Evolutionary conservation across 2,888 invertebrate genomes (phyloP).

Genomic region (Hoplodrina blanda): DNA sequence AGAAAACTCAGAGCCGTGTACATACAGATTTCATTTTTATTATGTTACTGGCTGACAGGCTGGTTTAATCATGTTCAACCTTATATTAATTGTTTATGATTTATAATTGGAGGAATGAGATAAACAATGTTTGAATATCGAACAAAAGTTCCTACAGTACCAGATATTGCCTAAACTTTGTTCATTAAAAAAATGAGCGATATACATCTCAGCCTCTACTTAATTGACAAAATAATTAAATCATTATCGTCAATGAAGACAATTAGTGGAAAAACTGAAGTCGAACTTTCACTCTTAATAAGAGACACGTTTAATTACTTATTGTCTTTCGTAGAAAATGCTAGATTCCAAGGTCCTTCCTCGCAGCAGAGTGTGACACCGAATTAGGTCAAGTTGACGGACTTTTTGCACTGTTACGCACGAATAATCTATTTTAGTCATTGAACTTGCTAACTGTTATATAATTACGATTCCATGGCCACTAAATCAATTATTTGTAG

Average conservation of each 20-base stretch:
- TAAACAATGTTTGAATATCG: too few relatives aligned
- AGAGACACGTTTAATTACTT: not conserved
- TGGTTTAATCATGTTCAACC: too few relatives aligned
- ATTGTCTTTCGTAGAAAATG: slow-evolving; percentile 50
- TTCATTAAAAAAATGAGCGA: too few relatives aligned
- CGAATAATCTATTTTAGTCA: slow-evolving; percentile 81
- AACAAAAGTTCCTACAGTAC: too few relatives aligned
- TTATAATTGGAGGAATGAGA: too few relatives aligned
- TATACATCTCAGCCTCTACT: too few relatives aligned
- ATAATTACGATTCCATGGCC: slow-evolving; percentile 71
- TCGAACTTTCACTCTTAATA: slow-evolving; percentile 38
- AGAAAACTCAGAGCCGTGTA: not conserved
- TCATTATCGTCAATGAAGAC: not conserved
- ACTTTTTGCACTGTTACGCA: slow-evolving; percentile 84
- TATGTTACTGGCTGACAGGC: not conserved
- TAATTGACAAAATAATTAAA: too few relatives aligned
- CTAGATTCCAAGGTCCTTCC: slow-evolving; percentile 71
- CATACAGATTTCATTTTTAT: not conserved
- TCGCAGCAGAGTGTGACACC: slow-evolving; percentile 79
- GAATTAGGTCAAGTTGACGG: slow-evolving; percentile 86
- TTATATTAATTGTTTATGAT: too few relatives aligned
- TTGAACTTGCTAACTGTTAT: slow-evolving; percentile 83
- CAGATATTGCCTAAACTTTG: too few relatives aligned
- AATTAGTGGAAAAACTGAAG: not conserved
- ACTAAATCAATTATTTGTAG: slow-evolving; percentile 40